Evolutionary conservation across 2,113 vertebrate genomes (phyloP), one percentile per base, ranked within the genome.

Genomic region (Podiceps cristatus): DNA sequence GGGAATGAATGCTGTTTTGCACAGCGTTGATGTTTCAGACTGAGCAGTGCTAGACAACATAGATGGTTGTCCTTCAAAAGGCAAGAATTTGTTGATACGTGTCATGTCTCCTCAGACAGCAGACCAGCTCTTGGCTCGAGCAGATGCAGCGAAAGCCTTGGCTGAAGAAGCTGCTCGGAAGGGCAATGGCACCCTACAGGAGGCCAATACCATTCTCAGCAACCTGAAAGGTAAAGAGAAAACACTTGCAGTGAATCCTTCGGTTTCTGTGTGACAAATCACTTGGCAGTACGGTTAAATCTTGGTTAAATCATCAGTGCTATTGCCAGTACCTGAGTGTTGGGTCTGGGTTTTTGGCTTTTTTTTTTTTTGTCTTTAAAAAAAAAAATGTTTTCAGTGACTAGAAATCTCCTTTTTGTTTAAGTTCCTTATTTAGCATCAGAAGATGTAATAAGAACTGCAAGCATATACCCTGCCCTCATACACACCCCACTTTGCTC

Each of bases 91-190:
- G 20, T 10, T 89, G 49, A 37, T 23, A 11, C 7, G 0, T 74
- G 52, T 63, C 33, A 0, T 96, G 40, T 95, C 62, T 97, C 90
- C 86, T 56, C 97, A 99, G 99, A 99, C 99, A 4, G 99, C 99
- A 1, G 99, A 99, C 93, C 99, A 99, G 96, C 98, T 99, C 78
- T 91, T 99, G 40, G 99, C 99, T 77, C 98, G 99, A 71, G 99
- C 99, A 2, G 99, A 99, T 18, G 99, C 99, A 5, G 99, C 99
- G 5, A 99, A 99, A 95, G 99, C 99, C 45, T 95, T 99, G 67
- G 99, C 99, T 2, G 99, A 99, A 64, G 99, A 99, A 95, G 99
- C 99, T 22, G 99, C 99, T 8, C 99, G 98, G 95, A 99, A 99
- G 83, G 99, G 99, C 40, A 98, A 97, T 20, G 97, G 99, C 13